Evolutionary conservation across 1,140 invertebrate genomes (phyloP), one percentile per base, ranked within the genome.

Genomic region (Lineus longissimus): DNA sequence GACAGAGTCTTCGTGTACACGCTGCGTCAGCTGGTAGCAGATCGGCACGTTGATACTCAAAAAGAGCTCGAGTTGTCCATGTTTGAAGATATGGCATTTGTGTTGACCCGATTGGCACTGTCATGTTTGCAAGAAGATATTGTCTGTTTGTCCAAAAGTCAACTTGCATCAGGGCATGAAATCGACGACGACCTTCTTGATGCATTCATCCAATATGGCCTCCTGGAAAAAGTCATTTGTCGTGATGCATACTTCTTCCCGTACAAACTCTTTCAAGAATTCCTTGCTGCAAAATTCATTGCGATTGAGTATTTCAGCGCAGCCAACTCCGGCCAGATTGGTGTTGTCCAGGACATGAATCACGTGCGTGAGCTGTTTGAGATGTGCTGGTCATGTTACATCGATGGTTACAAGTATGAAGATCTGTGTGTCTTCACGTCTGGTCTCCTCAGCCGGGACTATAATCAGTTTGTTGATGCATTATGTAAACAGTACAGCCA

Each of bases 161-260:
- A 51, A 51, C n/a, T 51, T 6, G 25, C n/a, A 6, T 23, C 25
- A 4, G 47, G 9, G 4, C 25, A 23, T n/a, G 47, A 51, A 19
- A 51, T 51, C 9, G 25, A 51, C 25, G n/a, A 19, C n/a, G 47
- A 51, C 25, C 19, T 51, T 4, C n/a, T 51, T 4, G 47, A 51
- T 27, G n/a, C 4, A 27, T 51, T 51, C 25, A 51, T 51, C 47
- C 19, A 51, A 19, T 51, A 51, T 27, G 47, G 47, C 25, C 47
- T 51, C n/a, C 9, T 51, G n/a, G 47, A 51, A 51, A 51, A 51
- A 27, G 47, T 51, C 19, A n/a, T 51, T n/a, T 51, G 47, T n/a
- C 6, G 25, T 6, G 47, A 51, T n/a, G 25, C 25, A n/a, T 51
- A 51, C n/a, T 51, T 51, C 47, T 51, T 51, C n/a, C 47, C 47